Base-by-base conservation (phyloP, 2,113 vertebrate species). In the Leucopsar rothschildi region DNA sequence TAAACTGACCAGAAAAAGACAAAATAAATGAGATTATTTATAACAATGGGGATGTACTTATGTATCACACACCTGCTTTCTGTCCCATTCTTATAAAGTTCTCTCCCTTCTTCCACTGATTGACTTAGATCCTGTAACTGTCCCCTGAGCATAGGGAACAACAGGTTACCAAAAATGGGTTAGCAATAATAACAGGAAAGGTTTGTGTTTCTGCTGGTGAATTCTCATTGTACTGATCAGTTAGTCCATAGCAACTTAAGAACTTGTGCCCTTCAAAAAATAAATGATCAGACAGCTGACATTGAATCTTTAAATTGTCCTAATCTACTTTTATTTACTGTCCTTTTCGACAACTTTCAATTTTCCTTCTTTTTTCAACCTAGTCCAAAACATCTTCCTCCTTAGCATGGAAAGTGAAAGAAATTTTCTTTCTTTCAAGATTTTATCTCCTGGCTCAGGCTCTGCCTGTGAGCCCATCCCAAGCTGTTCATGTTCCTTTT, bases 401-500 rank as follows among this genome's bases (percentile, higher is more conserved):
- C 68, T 92, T 88, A 75, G 78, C 77, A 81, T 3, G 15, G 55
- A 77, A 90, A 83, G 64, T 70, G 71, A 78, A 53, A 53, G 52
- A 11, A 29, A 53, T 53, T 31, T 85, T 70, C 53, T 94, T 76
- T 89, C 85, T 93, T 78, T 73, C 45, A 83, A 66, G 76, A 72
- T 82, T 86, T 91, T 93, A 73, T 92, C 90, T 93, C 56, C 25
- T 10, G 49, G 42, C 82, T 92, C 86, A 57, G 63, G 25, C 29
- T 60, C 40, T 61, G 68, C 57, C 77, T 81, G 33, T 45, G 21
- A 92, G 28, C 47, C 81, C 52, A 42, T 39, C 47, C 71, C 70
- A 92, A 96, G 68, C 33, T 77, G 61, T 81, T 91, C 84, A 64
- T 2, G 16, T 72, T 93, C 72, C 89, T 71, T 94, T 96, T 96